Conservation (phyloP, 2,888 invertebrate genomes). For the Sepiola atlantica region DNA sequence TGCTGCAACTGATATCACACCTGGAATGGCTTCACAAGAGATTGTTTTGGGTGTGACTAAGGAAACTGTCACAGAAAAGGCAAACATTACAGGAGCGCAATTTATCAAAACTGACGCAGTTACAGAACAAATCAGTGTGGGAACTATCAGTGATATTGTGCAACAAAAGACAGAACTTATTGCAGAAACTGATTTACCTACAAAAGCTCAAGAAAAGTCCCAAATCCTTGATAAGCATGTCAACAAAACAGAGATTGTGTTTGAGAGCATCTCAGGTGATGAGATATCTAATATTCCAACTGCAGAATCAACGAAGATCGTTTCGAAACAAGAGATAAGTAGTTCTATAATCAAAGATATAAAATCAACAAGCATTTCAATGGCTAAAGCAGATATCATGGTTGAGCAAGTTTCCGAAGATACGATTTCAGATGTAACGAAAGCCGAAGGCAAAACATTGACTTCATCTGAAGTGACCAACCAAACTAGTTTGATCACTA, state of each 20-base stretch:
- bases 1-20: slow-evolving; percentile 14
- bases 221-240: slow-evolving; percentile 7
- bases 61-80: not conserved
- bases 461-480: not conserved
- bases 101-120: slow-evolving; percentile 8
- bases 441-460: not conserved
- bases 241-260: not conserved
- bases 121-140: not conserved
- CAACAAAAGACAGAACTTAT: not conserved
- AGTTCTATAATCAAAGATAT: slow-evolving; percentile 42
- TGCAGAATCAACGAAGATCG: not conserved
- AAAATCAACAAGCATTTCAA: slow-evolving; percentile 48
- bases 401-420: slow-evolving; percentile 32
- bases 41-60: not conserved
- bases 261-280: not conserved
- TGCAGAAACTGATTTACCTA: not conserved
- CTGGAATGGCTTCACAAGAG: not conserved
- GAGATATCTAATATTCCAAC: not conserved
- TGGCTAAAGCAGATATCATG: slow-evolving; percentile 48
- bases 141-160: not conserved
- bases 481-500: not conserved
- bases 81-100: not conserved
- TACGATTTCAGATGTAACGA: not conserved
- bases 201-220: not conserved
- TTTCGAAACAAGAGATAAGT: not conserved